These are phyloP conservation scores for Megamerina dolium DNA, from an alignment of 2,888 invertebrate species.

Conservation along the genomic window DNA sequence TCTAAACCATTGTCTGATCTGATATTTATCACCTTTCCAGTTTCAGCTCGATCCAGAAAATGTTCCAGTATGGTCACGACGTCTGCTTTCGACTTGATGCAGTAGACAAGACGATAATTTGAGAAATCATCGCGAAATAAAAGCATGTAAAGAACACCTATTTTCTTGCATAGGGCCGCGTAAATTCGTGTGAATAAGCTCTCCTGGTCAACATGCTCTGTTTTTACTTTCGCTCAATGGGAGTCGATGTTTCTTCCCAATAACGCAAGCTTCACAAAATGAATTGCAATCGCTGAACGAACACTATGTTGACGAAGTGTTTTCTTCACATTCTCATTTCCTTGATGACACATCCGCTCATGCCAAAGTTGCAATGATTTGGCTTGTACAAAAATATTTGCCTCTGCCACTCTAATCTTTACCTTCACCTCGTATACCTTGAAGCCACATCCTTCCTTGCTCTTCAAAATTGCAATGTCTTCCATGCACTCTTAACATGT, in stretches of 20 bases:
- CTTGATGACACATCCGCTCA: constrained; percentile 25
- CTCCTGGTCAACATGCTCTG: constrained; percentile 15
- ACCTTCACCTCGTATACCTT: constrained; percentile 15
- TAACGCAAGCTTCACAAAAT: constrained; percentile 23
- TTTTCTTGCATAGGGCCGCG: constrained; percentile 22
- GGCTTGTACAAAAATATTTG: constrained; percentile 6
- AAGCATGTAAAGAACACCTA: constrained; percentile 22
- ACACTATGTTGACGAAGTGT: constrained; percentile 18
- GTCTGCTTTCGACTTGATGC: no score
- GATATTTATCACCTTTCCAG: constrained; percentile 22
- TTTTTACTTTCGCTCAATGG: constrained; percentile 16
- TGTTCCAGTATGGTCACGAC: constrained; percentile 7
- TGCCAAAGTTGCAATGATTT: constrained; percentile 24
- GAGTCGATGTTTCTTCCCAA: constrained; percentile 22
- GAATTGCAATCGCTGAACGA: constrained; percentile 12
- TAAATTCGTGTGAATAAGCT: constrained; percentile 25
- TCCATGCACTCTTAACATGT: constrained; percentile 6
- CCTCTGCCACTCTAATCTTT: not conserved
- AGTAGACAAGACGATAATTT: constrained; percentile 17
- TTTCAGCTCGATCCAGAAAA: constrained; percentile 21
- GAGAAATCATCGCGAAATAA: constrained; percentile 23
- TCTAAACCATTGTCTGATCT: constrained; percentile 31
- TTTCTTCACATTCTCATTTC: constrained; percentile 19
- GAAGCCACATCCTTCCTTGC: constrained; percentile 7
- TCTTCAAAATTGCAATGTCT: constrained; percentile 16